Conservation (phyloP, 1,140 invertebrate species). For the Daktulosphaira vitifoliae region DNA sequence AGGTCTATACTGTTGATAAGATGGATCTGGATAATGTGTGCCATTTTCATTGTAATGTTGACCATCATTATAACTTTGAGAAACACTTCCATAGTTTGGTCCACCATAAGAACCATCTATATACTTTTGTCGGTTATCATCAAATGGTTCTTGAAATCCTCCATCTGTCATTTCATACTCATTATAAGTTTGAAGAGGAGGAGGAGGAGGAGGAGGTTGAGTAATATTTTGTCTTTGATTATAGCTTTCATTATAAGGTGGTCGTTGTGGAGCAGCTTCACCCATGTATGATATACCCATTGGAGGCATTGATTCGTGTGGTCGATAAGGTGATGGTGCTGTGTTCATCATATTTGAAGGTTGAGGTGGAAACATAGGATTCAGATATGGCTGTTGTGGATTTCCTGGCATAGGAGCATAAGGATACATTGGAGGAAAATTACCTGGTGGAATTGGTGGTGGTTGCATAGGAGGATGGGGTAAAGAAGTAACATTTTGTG, state of each 20-base stretch:
- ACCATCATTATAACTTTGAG: not conserved
- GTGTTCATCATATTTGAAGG: slow-evolving; percentile 4
- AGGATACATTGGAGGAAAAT: slow-evolving; percentile 1
- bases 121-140: slow-evolving; percentile 17
- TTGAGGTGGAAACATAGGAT: slow-evolving; percentile 13
- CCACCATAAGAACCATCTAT: not conserved
- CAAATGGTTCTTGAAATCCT: not conserved
- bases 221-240: slow-evolving; percentile 23
- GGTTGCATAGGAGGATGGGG: slow-evolving; percentile 15
- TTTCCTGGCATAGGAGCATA: not conserved
- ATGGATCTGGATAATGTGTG: not conserved
- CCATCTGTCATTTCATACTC: slow-evolving; percentile 1
- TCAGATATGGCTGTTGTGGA: not conserved
- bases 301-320: not conserved
- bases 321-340: not conserved
- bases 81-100: slow-evolving; percentile 1
- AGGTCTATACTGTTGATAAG: slow-evolving; percentile 1
- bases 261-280: not conserved
- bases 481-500: not conserved
- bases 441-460: slow-evolving; percentile 9
- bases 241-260: slow-evolving; percentile 1
- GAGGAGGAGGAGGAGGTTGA: not conserved
- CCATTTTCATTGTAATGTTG: slow-evolving; percentile 10
- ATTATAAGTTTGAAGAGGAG: not conserved
- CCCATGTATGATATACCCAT: not conserved